Conservation (phyloP, 2,888 invertebrate genomes). For the Aleiodes leptofemur region DNA sequence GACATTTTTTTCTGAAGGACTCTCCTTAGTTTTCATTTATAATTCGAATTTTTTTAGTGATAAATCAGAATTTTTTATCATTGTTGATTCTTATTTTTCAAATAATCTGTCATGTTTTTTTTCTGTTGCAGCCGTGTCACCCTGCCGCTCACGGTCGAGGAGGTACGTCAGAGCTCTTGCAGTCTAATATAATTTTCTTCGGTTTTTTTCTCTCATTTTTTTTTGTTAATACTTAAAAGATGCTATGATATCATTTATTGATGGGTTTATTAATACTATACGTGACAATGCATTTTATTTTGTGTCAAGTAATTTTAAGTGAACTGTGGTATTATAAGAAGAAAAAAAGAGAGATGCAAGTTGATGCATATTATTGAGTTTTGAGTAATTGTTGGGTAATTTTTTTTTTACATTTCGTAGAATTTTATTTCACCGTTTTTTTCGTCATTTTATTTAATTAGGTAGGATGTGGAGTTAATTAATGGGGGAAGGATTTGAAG, state of each 20-base stretch:
- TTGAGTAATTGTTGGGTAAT: conserved; percentile 29
- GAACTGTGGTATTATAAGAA: neutral
- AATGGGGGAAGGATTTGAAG: too few species aligned
- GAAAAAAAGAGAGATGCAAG: neutral
- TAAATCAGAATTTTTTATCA: neutral
- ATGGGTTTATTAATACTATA: conserved; percentile 3
- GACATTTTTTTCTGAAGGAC: neutral
- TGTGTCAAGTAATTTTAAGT: neutral
- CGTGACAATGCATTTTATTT: conserved; percentile 27
- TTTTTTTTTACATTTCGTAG: conserved; percentile 30
- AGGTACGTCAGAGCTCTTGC: conserved; percentile 81
- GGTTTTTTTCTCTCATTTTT: neutral
- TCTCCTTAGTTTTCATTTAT: too few species aligned
- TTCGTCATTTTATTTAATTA: too few species aligned
- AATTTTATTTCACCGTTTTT: neutral
- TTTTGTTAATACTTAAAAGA: conserved; percentile 42
- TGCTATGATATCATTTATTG: conserved; percentile 49
- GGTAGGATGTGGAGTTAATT: too few species aligned
- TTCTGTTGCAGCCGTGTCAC: conserved; percentile 91
- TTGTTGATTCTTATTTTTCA: neutral
- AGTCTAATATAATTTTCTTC: conserved; percentile 13
- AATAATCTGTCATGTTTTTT: conserved; percentile 71
- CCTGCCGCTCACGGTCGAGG: conserved; percentile 96
- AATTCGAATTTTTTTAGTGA: neutral
- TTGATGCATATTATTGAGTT: conserved; percentile 7